Percentiles rank a stretch among this genome's conserved stretches.
Conservation (phyloP, 2,888 invertebrate genomes). For the Folsomia candida region DNA sequence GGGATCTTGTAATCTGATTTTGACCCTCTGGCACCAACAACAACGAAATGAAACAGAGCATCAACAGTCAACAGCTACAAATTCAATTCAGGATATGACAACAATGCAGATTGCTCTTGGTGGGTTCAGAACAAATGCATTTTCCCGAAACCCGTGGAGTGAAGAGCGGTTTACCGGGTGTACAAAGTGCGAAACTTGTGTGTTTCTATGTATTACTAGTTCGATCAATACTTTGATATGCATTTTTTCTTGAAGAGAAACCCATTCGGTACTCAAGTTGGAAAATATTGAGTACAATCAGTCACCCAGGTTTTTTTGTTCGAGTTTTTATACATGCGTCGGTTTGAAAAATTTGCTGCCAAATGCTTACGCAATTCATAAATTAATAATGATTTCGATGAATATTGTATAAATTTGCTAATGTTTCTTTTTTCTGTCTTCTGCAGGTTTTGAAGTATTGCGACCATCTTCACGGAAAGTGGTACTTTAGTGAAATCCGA, state of each 20-base stretch:
- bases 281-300: too few relatives aligned
- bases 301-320: too few relatives aligned
- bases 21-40: conserved; percentile 46
- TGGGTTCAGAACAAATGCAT: not conserved
- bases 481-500: conserved; percentile 99
- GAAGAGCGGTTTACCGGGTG: too few relatives aligned
- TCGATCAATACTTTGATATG: not conserved
- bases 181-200: too few relatives aligned
- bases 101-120: not conserved
- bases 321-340: too few relatives aligned
- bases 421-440: conserved; percentile 49
- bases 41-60: not conserved
- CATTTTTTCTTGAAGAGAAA: too few relatives aligned
- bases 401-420: too few relatives aligned
- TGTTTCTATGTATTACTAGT: not conserved
- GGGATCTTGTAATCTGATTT: conserved; percentile 52
- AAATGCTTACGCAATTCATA: too few relatives aligned
- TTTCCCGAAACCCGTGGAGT: not conserved
- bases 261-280: too few relatives aligned
- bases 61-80: not conserved
- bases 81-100: conserved; percentile 8
- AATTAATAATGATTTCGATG: too few relatives aligned
- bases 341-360: too few relatives aligned
- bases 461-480: conserved; percentile 97
- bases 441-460: conserved; percentile 92